These are phyloP conservation scores for Neoitamus cyanurus DNA, from an alignment of 2,888 invertebrate genomes.

Conservation along the genomic window DNA sequence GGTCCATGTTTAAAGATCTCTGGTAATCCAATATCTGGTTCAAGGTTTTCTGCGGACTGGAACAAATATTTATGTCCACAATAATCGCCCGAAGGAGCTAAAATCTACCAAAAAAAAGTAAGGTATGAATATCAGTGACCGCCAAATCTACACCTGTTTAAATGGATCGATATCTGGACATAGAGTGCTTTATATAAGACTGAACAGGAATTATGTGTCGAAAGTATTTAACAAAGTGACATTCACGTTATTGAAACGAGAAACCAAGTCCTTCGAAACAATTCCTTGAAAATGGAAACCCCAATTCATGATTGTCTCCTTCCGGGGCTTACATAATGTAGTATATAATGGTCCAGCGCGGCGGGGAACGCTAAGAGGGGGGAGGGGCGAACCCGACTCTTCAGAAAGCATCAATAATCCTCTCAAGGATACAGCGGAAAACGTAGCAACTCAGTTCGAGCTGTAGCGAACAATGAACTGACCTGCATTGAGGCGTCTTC, in stretches of 20 bases:
- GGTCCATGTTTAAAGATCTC: no score
- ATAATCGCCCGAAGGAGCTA: not conserved
- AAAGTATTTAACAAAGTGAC: not conserved
- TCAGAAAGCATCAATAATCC: not conserved
- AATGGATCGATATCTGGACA: not conserved
- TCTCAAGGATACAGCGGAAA: not conserved
- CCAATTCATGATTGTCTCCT: not conserved
- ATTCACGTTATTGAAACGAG: not conserved
- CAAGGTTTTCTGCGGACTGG: no score
- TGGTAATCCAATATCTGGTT: no score
- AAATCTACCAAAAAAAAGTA: not conserved
- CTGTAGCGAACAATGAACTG: constrained; percentile 6
- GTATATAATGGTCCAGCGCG: not conserved
- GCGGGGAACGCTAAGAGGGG: not conserved
- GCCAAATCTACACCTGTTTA: not conserved
- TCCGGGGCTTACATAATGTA: not conserved
- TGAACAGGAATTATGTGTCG: not conserved
- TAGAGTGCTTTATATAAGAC: not conserved
- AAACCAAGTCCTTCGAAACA: not conserved
- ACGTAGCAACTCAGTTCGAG: not conserved
- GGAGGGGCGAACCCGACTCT: not conserved
- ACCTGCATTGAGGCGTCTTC: constrained; percentile 1
- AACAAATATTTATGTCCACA: no score
- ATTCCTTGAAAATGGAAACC: not conserved
- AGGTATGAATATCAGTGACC: not conserved